Evolutionary conservation across 1,140 invertebrate genomes (phyloP), one percentile per base, ranked within the genome.

Genomic region (Thaumatotibia leucotreta): DNA sequence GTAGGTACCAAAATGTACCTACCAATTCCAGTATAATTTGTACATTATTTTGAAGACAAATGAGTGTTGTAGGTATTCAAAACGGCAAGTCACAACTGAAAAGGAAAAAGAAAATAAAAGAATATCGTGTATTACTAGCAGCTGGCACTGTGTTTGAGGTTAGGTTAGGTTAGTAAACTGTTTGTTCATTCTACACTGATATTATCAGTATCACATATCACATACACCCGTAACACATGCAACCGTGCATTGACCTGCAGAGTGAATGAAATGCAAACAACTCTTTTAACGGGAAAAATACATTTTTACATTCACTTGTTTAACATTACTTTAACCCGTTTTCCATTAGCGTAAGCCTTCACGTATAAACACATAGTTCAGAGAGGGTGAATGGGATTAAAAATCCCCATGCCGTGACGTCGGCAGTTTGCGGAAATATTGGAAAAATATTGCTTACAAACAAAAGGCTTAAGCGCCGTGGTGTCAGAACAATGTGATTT

Each of bases 351-450:
- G 23, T n/a, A 14, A 27, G 5, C 52, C 27, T 27, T 27, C n/a
- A 27, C 52, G 23, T 58, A 58, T 52, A 52, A 52, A 52, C 23
- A 58, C 23, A 58, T 58, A 58, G 52, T 58, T 29, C 52, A 17
- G 4, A 58, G 29, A 58, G 52, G 52, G 52, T 27, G 24, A 58
- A 27, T 29, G 20, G 52, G 52, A 58, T 58, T 58, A 31, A 58
- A 58, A 58, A 58, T 2, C 27, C 52, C 39, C 39, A 9, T 45
- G n/a, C 35, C 24, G 27, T 29, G 24, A 58, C 52, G 52, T 58
- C 52, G 17, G 52, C 52, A 58, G 11, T 58, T 58, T 58, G n/a
- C 52, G n/a, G 52, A 58, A 31, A 58, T 58, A 58, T 58, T 58
- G 52, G 52, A 24, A 58, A 58, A 58, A 58, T 58, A 58, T 58